Conservation (phyloP, 2,888 invertebrate genomes). For the Callyntrura sp. region DNA sequence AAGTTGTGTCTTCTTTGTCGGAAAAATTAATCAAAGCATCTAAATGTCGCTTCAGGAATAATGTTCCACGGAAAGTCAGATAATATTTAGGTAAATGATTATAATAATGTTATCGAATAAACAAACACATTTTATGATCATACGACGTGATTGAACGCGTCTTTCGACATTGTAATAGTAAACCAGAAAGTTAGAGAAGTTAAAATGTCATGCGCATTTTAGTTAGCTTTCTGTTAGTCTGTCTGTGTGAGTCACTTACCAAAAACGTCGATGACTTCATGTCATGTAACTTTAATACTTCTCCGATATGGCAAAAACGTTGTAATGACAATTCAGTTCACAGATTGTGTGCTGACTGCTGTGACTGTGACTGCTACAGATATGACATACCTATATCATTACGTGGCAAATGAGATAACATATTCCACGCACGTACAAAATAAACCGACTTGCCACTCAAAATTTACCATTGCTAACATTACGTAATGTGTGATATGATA, state of each 20-base stretch:
- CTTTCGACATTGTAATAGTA: background rate
- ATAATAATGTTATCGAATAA: background rate
- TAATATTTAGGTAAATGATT: slow-evolving; percentile 13
- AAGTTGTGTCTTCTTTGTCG: slow-evolving; percentile 39
- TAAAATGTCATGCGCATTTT: background rate
- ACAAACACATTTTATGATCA: slow-evolving; percentile 4
- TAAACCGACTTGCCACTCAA: background rate
- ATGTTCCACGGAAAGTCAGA: background rate
- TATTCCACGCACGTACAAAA: background rate
- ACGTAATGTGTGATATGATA: background rate
- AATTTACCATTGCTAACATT: background rate
- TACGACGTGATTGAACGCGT: background rate
- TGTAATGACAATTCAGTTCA: too few species aligned
- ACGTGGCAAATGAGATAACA: background rate
- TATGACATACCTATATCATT: too few species aligned
- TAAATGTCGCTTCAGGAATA: background rate
- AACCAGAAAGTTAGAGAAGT: background rate
- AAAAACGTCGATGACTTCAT: background rate
- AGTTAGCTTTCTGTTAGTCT: background rate
- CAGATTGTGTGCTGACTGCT: too few species aligned
- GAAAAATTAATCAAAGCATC: background rate
- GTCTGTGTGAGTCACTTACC: background rate
- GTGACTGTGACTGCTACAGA: too few species aligned
- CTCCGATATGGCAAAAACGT: too few species aligned
- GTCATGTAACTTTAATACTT: background rate